Evolutionary conservation across 64 coral and sea anemone genomes (phyloP), one percentile per base, ranked within the genome.

Genomic region (Catalaphyllia jardinei): DNA sequence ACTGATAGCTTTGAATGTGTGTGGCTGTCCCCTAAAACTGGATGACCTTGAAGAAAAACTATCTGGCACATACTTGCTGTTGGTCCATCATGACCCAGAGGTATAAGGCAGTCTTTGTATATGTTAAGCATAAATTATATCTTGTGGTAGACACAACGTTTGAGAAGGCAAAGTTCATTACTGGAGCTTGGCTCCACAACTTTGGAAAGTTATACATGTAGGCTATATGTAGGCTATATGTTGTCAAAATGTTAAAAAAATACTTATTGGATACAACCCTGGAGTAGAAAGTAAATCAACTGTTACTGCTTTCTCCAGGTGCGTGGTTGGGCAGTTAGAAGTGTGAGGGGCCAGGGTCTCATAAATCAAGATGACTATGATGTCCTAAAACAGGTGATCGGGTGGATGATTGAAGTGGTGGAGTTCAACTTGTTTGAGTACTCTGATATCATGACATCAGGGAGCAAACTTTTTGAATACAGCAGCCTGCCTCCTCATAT

Each of bases 361-460:
- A 62, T 96, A 1, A 91, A 72, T 74, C 86, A 78, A 79, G 94
- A 96, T 79, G 94, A 96, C 19, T 93, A 96, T 84, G 94, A 96
- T 65, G 42, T 71, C n/a, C 71, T 96, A 24, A 81, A 78, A 42
- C 82, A 89, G 29, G 91, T 92, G 14, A 93, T 93, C 29, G 31
- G 82, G 38, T 92, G 90, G 94, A 96, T 96, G 76, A 65, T 89
- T 12, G 61, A 50, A 42, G 91, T 96, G 29, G 73, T 93, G 28
- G 72, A 86, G 31, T 73, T 93, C 3, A 86, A 93, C 35, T 38
- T 87, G 52, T 94, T 94, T 91, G 83, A 94, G 67, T 54, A 87
- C 24, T 55, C 60, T 82, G 83, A 87, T 14, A 42, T 83, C 9
- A 61, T 94, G 39, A 33, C 72, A 38, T 22, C 63, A 9, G 79